These are phyloP conservation scores for Microtus pennsylvanicus DNA, from an alignment of 2,113 vertebrate genomes.

Conservation along the genomic window DNA sequence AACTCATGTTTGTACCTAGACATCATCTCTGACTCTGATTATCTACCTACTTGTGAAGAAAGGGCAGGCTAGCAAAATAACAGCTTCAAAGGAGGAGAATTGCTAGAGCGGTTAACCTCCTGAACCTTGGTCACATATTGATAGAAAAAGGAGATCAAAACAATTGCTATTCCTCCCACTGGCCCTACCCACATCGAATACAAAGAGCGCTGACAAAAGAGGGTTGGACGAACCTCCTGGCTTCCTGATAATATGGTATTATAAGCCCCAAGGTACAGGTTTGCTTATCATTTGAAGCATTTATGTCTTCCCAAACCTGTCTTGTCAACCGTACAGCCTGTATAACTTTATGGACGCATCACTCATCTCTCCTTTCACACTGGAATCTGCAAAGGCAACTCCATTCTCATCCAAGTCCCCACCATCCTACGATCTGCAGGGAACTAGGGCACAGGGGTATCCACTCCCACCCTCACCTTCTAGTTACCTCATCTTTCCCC, in stretches of 20 bases:
- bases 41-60: background rate
- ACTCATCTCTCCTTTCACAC: background rate
- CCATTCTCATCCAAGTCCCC: background rate
- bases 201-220: background rate
- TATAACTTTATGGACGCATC: background rate
- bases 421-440: background rate
- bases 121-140: background rate
- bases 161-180: background rate
- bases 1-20: background rate
- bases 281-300: background rate
- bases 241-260: background rate
- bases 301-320: background rate
- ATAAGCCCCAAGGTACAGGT: background rate
- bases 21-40: background rate
- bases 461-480: background rate
- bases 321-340: background rate
- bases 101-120: background rate
- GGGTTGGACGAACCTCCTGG: background rate
- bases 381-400: background rate
- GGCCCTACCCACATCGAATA: background rate
- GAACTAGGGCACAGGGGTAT: background rate
- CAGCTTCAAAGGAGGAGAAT: background rate
- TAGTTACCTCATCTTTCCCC: background rate
- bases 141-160: background rate
- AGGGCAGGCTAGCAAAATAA: background rate